Conservation (phyloP, 2,888 invertebrate species). For the Melolontha melolontha region DNA sequence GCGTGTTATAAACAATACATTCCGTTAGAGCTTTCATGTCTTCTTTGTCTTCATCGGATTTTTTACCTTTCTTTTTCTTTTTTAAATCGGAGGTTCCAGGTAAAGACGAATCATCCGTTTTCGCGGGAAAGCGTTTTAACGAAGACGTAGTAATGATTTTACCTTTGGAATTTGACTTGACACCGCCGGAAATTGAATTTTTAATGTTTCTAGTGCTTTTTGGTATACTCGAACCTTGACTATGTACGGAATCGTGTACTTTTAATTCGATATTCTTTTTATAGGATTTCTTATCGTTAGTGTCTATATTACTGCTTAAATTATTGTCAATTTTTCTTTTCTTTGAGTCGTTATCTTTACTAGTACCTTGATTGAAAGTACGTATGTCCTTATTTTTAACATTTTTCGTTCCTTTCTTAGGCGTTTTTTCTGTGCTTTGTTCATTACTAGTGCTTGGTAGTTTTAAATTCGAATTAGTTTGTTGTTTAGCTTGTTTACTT, state of each 20-base stretch:
- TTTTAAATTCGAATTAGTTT: slow-evolving; percentile 22
- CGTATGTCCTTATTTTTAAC: slow-evolving; percentile 36
- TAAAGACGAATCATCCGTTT: slow-evolving; percentile 40
- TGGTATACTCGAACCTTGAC: slow-evolving; percentile 25
- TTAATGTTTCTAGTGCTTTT: slow-evolving; percentile 14
- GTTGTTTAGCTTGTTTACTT: slow-evolving; percentile 6
- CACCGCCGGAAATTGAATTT: background rate
- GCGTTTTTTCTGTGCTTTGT: slow-evolving; percentile 25
- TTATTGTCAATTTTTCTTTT: slow-evolving; percentile 14
- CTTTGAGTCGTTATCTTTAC: slow-evolving; percentile 28
- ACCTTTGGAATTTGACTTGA: slow-evolving; percentile 16
- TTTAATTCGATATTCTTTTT: slow-evolving; percentile 37
- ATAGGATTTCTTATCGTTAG: slow-evolving; percentile 12
- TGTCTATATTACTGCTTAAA: slow-evolving; percentile 8
- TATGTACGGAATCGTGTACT: slow-evolving; percentile 37
- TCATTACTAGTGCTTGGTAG: slow-evolving; percentile 12
- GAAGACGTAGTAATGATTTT: slow-evolving; percentile 28
- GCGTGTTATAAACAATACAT: slow-evolving; percentile 58
- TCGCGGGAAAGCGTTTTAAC: slow-evolving; percentile 17
- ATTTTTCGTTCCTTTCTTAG: slow-evolving; percentile 41
- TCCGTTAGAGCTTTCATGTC: slow-evolving; percentile 59
- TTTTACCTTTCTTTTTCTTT: slow-evolving; percentile 52
- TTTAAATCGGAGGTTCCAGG: slow-evolving; percentile 53
- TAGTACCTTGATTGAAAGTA: slow-evolving; percentile 21
- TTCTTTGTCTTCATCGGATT: slow-evolving; percentile 51